A percentile compares a stretch with the other conserved stretches of the same genome.
phyloP scores from a whole-genome alignment of 2,797 vertebrate genomes.

The Sebastes dallii region DNA sequence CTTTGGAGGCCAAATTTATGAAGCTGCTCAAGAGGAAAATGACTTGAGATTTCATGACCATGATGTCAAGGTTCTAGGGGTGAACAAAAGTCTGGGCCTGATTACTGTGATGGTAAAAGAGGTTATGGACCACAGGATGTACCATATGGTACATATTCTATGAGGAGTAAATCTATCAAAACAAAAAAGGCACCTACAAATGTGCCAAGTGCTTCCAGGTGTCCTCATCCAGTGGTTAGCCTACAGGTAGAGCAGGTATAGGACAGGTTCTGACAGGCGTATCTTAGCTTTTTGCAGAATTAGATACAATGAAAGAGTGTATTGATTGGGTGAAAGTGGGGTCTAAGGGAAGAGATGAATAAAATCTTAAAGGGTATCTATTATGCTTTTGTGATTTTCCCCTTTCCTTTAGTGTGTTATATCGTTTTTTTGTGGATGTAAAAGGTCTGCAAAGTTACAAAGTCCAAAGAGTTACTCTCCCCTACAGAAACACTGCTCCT shows the following conservation, averaged over 20 bases:
- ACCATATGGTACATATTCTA: conserved; percentile 45
- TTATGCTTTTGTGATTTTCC: too few species aligned
- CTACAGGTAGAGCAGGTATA: neutral
- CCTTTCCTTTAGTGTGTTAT: too few species aligned
- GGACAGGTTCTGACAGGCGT: neutral
- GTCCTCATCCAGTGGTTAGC: conserved; percentile 2
- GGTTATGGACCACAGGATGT: conserved; percentile 38
- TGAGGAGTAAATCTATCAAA: conserved; percentile 63
- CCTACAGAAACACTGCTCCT: too few species aligned
- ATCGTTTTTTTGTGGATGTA: too few species aligned
- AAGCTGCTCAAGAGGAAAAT: conserved; percentile 30
- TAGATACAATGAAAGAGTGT: neutral
- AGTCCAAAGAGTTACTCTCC: too few species aligned
- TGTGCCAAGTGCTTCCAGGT: conserved; percentile 53
- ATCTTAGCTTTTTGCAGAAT: neutral
- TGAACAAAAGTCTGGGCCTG: conserved; percentile 53
- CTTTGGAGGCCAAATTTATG: conserved; percentile 42
- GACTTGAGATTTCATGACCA: conserved; percentile 17
- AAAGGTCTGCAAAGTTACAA: too few species aligned
- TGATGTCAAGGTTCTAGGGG: conserved; percentile 27
- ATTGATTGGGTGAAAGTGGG: neutral
- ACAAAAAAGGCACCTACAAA: conserved; percentile 21
- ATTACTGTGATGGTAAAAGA: conserved; percentile 50
- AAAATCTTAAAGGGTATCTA: neutral
- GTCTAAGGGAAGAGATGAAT: neutral